Base-by-base conservation (phyloP, 1,140 invertebrate species). In the Tetragnatha versicolor region DNA sequence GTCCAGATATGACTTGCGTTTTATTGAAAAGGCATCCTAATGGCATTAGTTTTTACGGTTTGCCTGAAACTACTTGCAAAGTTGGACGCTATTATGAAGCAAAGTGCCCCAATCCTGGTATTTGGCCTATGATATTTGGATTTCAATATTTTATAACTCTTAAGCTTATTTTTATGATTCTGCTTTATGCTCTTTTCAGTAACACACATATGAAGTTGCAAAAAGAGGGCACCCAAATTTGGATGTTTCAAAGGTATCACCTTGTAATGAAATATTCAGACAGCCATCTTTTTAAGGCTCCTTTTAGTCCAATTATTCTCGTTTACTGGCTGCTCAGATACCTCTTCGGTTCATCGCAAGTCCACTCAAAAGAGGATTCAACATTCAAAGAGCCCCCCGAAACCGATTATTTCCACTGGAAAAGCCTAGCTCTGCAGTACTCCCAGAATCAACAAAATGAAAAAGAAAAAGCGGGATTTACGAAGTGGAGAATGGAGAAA, bases 101-200 rank as follows among this genome's bases (percentile, higher is more conserved):
- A 22, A 76, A 73, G 6, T 87, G 86, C 80, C 83, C 85, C 3
- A 82, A 84, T 45, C 80, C 81, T 2, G 85, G 85, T 65, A 55
- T 85, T 9, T 83, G 83, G 55, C 84, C 83, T 22, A 86, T 86
- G 70, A 55, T 84, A 2, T 82, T 87, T 22, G 82, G 83, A 0
- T 83, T 87, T 20, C 86, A 86, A 65, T 86, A 86, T 69, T 80
- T 86, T 1, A 77, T 87, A n/a, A 84, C 85, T 29, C 82, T 85
- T 35, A 85, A 86, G 80, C 81, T 86, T 31, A 84, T 87, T 35
- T 82, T 87, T 2, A 81, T 85, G 29, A 86, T 85, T 14, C 79
- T 87, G 12, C 81, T 87, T 20, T 85, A 83, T 81, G 86, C 85
- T 25, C 85, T 87, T 82, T 87, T 87, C 81, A 86, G 85, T 37